Conservation (phyloP, 1,140 invertebrate species). For the Uloborus diversus region DNA sequence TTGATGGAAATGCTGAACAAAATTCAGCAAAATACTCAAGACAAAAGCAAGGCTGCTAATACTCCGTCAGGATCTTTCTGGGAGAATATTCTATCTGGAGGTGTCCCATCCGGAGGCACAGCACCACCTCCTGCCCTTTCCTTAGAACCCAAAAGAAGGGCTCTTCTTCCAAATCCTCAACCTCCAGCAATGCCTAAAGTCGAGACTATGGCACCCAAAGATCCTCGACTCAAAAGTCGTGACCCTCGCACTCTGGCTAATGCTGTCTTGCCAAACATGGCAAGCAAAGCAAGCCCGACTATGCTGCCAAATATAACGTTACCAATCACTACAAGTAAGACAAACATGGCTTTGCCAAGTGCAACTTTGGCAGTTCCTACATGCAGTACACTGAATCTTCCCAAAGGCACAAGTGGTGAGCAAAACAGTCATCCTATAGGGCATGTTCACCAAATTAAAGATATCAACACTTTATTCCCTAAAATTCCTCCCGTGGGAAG, state of each 20-base stretch:
- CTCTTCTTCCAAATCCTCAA: conserved; percentile 30
- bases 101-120: not conserved
- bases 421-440: not conserved
- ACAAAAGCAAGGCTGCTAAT: conserved; percentile 7
- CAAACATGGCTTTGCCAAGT: not conserved
- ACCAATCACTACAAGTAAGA: not conserved
- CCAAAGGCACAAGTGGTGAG: not conserved
- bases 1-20: conserved; percentile 35
- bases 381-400: not conserved
- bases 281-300: not conserved
- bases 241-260: conserved; percentile 33
- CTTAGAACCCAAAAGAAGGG: not conserved
- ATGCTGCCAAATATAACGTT: no score
- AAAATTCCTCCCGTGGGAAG: not conserved
- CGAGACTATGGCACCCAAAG: conserved; percentile 4
- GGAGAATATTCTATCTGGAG: conserved; percentile 11
- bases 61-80: conserved; percentile 2
- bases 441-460: not conserved
- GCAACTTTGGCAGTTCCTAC: not conserved
- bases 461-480: not conserved
- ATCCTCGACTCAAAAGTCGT: conserved; percentile 47
- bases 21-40: conserved; percentile 12
- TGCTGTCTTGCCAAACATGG: not conserved
- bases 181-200: not conserved
- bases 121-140: not conserved